phyloP scores from a whole-genome alignment of 1,140 invertebrate genomes.

The Dufourea novaeangliae region DNA sequence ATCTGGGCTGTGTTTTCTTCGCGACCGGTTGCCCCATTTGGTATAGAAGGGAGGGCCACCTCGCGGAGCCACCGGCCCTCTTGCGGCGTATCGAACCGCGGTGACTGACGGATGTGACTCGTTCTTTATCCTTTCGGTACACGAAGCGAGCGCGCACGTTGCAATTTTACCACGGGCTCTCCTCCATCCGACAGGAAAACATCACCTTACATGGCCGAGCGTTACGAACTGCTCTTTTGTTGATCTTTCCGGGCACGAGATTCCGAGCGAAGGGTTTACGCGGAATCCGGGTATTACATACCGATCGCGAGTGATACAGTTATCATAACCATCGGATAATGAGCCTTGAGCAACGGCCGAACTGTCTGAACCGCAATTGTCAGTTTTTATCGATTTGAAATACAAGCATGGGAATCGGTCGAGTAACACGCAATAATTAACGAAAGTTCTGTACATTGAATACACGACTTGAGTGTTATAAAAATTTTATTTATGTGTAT shows the following conservation, averaged over 20 bases:
- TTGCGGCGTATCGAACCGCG: conserved; percentile 45
- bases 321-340: conserved; percentile 10
- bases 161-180: conserved; percentile 52
- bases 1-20: conserved; percentile 76
- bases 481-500: too few relatives aligned
- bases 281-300: conserved; percentile 15
- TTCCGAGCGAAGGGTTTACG: conserved; percentile 7
- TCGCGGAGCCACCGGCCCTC: conserved; percentile 35
- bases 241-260: conserved; percentile 6
- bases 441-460: too few relatives aligned
- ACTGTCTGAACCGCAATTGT: neutral
- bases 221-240: conserved; percentile 48
- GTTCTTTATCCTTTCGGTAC: conserved; percentile 64
- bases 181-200: conserved; percentile 47
- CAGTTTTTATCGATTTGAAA: neutral
- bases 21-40: conserved; percentile 73
- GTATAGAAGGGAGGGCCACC: conserved; percentile 66
- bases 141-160: neutral
- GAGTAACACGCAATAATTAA: too few relatives aligned
- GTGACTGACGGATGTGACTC: conserved; percentile 67
- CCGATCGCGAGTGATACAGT: conserved; percentile 10
- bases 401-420: neutral
- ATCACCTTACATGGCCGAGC: conserved; percentile 49
- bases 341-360: neutral
- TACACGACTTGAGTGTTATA: too few relatives aligned